Conservation (phyloP, 1,140 invertebrate species). For the Capitella teleta region DNA sequence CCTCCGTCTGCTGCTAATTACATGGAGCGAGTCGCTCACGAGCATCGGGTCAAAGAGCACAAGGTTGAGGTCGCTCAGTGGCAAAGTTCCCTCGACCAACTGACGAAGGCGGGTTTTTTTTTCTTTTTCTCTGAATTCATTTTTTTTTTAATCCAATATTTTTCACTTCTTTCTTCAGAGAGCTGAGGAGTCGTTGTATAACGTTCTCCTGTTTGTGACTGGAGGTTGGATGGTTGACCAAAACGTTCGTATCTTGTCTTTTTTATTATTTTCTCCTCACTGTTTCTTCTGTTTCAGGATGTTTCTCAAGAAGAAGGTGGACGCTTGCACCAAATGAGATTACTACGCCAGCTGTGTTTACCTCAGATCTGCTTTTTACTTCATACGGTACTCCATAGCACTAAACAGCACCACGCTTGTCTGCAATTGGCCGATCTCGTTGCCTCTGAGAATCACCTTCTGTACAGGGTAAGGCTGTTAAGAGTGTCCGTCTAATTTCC, state of each 20-base stretch:
- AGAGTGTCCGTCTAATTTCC: too few species aligned
- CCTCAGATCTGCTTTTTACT: constrained; percentile 65
- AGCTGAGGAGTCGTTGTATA: constrained; percentile 58
- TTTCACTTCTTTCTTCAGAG: not conserved
- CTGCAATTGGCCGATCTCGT: constrained; percentile 68
- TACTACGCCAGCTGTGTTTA: constrained; percentile 66
- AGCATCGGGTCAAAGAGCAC: constrained; percentile 68
- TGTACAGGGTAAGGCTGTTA: constrained; percentile 62
- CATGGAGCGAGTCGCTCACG: constrained; percentile 74
- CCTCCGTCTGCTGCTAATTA: constrained; percentile 53
- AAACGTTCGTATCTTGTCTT: not conserved
- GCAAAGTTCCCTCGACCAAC: constrained; percentile 54
- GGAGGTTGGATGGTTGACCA: constrained; percentile 76
- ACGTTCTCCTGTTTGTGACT: constrained; percentile 76
- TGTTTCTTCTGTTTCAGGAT: not conserved
- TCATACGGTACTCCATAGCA: constrained; percentile 63
- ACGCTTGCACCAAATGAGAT: constrained; percentile 51
- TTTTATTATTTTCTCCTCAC: not conserved
- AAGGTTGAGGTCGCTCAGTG: constrained; percentile 65
- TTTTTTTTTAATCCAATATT: not conserved
- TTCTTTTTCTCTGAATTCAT: not conserved
- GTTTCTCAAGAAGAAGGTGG: not conserved
- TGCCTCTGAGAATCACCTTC: constrained; percentile 59
- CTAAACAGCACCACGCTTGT: constrained; percentile 63
- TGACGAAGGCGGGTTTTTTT: constrained; percentile 46